Evolutionary conservation across 1,140 invertebrate genomes (phyloP).

Genomic region (Heterodera schachtii): DNA sequence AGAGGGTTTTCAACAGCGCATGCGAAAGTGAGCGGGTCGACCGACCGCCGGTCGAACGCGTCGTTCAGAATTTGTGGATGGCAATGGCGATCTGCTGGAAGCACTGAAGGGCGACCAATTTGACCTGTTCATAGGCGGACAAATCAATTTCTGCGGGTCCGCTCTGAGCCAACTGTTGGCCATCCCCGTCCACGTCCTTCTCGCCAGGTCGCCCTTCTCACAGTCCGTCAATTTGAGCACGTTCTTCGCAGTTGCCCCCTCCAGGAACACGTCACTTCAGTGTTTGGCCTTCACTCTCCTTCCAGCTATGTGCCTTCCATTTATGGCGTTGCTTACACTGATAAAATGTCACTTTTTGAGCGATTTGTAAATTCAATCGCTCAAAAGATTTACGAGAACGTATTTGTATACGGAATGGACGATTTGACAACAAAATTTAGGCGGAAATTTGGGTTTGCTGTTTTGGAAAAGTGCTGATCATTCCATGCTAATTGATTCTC

Average conservation of each 20-base stretch:
- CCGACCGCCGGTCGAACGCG: not conserved
- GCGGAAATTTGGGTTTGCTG: constrained; percentile 37
- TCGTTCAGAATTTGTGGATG: constrained; percentile 17
- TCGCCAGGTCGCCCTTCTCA: constrained; percentile 31
- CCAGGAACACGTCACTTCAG: constrained; percentile 32
- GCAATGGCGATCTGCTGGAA: constrained; percentile 22
- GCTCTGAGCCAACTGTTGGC: constrained; percentile 29
- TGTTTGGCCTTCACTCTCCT: constrained; percentile 43
- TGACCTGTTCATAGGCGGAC: constrained; percentile 50
- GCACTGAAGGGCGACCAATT: constrained; percentile 39
- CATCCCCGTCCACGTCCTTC: constrained; percentile 46
- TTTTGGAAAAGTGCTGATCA: constrained; percentile 2
- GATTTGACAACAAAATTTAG: constrained; percentile 28
- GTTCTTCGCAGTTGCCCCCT: constrained; percentile 36
- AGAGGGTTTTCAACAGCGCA: not conserved
- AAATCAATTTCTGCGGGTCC: constrained; percentile 45
- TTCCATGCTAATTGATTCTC: not conserved
- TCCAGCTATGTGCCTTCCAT: constrained; percentile 47
- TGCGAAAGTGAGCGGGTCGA: constrained; percentile 6
- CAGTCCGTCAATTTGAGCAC: not conserved
- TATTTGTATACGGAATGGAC: constrained; percentile 41
- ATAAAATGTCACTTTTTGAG: constrained; percentile 43
- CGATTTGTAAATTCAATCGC: constrained; percentile 34
- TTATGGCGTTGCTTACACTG: constrained; percentile 32
- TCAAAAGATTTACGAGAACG: constrained; percentile 10